Base-by-base conservation (phyloP, 1,140 invertebrate species). In the Eumeta japonica region DNA sequence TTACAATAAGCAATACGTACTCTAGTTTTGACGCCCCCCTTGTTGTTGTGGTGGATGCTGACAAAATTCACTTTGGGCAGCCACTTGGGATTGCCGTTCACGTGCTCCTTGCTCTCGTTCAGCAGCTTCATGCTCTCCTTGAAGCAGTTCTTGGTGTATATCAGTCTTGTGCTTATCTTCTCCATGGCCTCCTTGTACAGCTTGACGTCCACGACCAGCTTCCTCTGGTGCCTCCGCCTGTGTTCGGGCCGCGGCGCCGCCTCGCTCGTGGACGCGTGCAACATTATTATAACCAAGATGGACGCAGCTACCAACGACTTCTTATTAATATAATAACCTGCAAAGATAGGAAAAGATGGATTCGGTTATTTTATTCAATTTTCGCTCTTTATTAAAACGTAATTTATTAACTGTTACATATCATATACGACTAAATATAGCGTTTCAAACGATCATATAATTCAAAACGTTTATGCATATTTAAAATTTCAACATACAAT, bases 281-380 rank as follows among this genome's bases (percentile, higher is more conserved):
- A 71, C 34, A 58, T 47, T 47, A 73, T 51, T 35, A 71, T 55
- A 43, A 64, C 48, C 41, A 67, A 42, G 53, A 74, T 38, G 32
- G 60, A 56, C 56, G 58, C 52, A 68, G 62, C 66, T 62, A 70
- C 57, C 54, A 71, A 59, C 46, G 71, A 65, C 66, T 61, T 74
- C 64, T 68, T 70, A 48, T 62, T 55, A 65, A 67, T n/a, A n/a
- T n/a, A n/a, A n/a, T n/a, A 65, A 73, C 62, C 68, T 74, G 63
- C 2, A 68, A n/a, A 24, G 7, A 24, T 7, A 7, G 20, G n/a
- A n/a, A n/a, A n/a, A n/a, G n/a, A n/a, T n/a, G n/a, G n/a, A n/a
- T n/a, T n/a, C n/a, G n/a, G n/a, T n/a, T n/a, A n/a, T n/a, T n/a
- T n/a, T n/a, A n/a, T n/a, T n/a, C n/a, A n/a, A n/a, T n/a, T n/a